Conservation (phyloP, 1,140 invertebrate species). For the Reticulitermes speratus region DNA sequence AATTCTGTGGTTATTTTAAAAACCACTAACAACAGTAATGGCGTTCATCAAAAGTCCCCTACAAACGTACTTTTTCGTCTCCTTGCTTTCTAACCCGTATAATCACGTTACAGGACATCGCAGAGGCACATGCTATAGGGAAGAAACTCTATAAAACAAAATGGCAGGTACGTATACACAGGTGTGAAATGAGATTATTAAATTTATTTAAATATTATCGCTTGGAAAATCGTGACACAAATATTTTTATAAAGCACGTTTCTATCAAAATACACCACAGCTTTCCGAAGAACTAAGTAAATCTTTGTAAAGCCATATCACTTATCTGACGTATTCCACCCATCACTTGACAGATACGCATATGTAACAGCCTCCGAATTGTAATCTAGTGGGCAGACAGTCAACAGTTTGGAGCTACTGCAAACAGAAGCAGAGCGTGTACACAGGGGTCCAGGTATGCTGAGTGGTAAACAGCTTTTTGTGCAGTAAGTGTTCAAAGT, state of each 20-base stretch:
- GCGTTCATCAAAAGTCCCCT: too few species aligned
- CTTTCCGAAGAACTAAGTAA: neutral
- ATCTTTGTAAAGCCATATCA: neutral
- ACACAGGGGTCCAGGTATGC: neutral
- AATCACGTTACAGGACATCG: too few species aligned
- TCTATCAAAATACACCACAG: neutral
- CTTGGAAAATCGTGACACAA: neutral
- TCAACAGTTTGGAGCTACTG: neutral
- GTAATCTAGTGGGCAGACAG: neutral
- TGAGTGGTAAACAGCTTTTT: neutral
- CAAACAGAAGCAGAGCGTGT: neutral
- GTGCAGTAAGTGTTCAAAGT: neutral
- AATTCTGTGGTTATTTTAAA: too few species aligned
- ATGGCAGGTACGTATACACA: too few species aligned
- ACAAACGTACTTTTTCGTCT: too few species aligned
- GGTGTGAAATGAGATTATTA: too few species aligned
- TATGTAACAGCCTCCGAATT: neutral
- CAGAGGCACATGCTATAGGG: too few species aligned
- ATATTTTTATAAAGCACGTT: neutral
- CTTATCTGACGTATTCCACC: neutral
- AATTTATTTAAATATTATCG: neutral
- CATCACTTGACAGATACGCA: neutral
- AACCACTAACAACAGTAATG: too few species aligned
- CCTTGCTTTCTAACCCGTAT: too few species aligned
- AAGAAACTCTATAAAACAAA: too few species aligned